These are phyloP conservation scores for Aphaenogaster rudis DNA, from an alignment of 1,140 invertebrate species.

Conservation along the genomic window DNA sequence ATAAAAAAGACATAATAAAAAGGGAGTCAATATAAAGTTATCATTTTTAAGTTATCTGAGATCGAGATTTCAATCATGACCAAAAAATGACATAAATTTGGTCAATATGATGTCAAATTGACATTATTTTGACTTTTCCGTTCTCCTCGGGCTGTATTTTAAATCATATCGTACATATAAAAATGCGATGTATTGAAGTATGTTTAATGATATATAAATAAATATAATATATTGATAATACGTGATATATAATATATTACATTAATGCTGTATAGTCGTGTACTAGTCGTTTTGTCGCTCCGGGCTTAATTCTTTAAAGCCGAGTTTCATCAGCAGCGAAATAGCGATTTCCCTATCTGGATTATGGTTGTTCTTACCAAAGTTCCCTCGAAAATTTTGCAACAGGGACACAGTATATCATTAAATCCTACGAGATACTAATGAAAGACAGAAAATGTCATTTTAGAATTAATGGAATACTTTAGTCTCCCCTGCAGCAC, in stretches of 20 bases:
- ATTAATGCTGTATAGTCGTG: not conserved
- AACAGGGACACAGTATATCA: not conserved
- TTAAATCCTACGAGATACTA: not conserved
- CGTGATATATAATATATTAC: not conserved
- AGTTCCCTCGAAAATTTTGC: not conserved
- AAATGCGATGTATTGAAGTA: not conserved
- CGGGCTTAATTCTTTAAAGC: not conserved
- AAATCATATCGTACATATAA: not conserved
- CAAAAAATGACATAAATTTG: too few relatives aligned
- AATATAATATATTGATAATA: conserved; percentile 12
- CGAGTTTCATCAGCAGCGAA: not conserved
- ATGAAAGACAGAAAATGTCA: not conserved
- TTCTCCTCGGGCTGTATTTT: not conserved
- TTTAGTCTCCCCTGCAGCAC: not conserved
- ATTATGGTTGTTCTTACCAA: not conserved
- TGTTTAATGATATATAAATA: not conserved
- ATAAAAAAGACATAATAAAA: too few relatives aligned
- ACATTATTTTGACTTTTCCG: too few relatives aligned
- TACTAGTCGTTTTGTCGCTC: not conserved
- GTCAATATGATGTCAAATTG: too few relatives aligned
- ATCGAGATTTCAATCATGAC: too few relatives aligned
- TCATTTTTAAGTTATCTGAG: too few relatives aligned
- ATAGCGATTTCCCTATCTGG: not conserved
- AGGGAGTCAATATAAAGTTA: too few relatives aligned
- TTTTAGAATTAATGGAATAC: not conserved